Percentiles rank a stretch among this genome's conserved stretches.
These are phyloP conservation scores for Diacarnus erythraeanus DNA, from an alignment of 37 sponge, comb jelly and placozoan species.

Conservation along the genomic window DNA sequence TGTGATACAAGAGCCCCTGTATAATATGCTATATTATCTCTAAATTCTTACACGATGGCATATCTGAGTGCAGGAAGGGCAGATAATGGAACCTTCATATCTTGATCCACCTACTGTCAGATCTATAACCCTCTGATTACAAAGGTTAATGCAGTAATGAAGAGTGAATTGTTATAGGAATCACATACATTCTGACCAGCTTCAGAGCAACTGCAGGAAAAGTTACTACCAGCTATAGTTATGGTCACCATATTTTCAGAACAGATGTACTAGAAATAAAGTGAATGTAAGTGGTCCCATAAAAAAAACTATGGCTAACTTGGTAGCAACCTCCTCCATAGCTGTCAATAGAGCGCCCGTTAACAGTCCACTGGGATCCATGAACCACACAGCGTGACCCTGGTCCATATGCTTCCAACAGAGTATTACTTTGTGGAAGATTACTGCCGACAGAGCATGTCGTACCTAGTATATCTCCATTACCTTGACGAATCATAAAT, in stretches of 20 bases:
- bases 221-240: constrained; percentile 3
- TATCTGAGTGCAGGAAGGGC: no score
- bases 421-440: neutral
- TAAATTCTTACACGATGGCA: no score
- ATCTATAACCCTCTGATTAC: constrained; percentile 14
- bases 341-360: neutral
- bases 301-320: no score
- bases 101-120: constrained; percentile 13
- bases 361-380: constrained; percentile 12
- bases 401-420: constrained; percentile 51
- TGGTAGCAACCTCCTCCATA: constrained; percentile 72
- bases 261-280: constrained; percentile 34
- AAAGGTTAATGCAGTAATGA: neutral
- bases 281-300: neutral
- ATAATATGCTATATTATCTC: no score
- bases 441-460: constrained; percentile 21
- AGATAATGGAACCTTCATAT: constrained; percentile 55
- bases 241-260: constrained; percentile 27
- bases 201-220: constrained; percentile 41
- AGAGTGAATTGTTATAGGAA: neutral
- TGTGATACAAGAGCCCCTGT: no score
- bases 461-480: constrained; percentile 1
- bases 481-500: no score
- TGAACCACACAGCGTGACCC: constrained; percentile 52
- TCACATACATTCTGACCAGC: constrained; percentile 33